Conservation (phyloP, 2,113 vertebrate genomes). For the Triplophysa siluroides region DNA sequence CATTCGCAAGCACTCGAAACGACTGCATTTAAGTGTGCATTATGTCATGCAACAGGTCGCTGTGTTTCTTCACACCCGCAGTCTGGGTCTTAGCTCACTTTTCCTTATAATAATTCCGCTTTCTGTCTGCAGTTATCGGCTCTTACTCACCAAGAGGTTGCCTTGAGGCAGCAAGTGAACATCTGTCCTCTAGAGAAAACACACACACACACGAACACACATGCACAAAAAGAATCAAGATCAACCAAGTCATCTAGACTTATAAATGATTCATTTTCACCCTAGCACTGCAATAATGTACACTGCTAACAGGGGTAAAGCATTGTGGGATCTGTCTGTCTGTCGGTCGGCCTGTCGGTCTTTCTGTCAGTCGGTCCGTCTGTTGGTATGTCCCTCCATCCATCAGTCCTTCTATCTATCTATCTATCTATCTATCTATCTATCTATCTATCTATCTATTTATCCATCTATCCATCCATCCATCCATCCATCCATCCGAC, state of each 20-base stretch:
- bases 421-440: too few species aligned
- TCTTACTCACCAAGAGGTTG: conserved; percentile 4
- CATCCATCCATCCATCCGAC: not conserved
- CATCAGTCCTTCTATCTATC: too few species aligned
- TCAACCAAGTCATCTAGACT: conserved; percentile 51
- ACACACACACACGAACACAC: not conserved
- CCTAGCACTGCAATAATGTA: not conserved
- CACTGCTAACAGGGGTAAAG: conserved; percentile 15
- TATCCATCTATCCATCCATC: not conserved
- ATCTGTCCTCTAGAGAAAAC: conserved; percentile 57
- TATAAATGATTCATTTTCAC: conserved; percentile 65
- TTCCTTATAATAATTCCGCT: conserved; percentile 23
- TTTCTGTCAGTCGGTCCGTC: not conserved
- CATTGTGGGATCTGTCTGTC: not conserved
- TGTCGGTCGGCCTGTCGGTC: not conserved
- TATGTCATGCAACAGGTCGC: conserved; percentile 14
- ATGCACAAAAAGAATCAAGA: conserved; percentile 11
- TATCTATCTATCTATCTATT: not conserved
- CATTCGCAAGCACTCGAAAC: not conserved
- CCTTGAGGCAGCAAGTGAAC: conserved; percentile 50
- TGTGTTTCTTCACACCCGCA: not conserved
- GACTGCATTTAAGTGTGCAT: not conserved
- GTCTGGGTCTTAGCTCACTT: conserved; percentile 23
- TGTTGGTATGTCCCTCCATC: too few species aligned
- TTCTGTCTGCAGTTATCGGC: conserved; percentile 16